These are phyloP conservation scores for Jacana jacana DNA, from an alignment of 2,113 vertebrate species.

Conservation along the genomic window DNA sequence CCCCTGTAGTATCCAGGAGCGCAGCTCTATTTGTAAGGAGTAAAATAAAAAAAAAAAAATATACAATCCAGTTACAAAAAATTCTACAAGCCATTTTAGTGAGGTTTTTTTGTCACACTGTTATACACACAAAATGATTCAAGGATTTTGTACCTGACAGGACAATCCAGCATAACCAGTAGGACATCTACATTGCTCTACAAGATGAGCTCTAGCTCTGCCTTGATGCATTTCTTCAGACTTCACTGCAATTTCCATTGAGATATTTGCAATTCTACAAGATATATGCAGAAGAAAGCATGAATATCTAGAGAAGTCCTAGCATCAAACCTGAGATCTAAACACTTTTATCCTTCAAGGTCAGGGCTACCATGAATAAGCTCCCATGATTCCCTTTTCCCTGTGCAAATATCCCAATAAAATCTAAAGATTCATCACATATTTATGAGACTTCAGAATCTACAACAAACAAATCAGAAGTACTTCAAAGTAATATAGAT, in stretches of 20 bases:
- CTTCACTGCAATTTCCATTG: constrained; percentile 84
- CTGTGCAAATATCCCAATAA: neutral
- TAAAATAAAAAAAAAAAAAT: neutral
- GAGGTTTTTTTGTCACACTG: neutral
- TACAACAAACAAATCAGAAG: neutral
- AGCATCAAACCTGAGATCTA: neutral
- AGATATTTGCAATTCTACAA: constrained; percentile 88
- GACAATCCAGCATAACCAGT: constrained; percentile 86
- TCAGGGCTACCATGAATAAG: neutral
- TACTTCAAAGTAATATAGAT: neutral
- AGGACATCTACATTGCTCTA: constrained; percentile 91
- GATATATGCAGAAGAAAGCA: neutral
- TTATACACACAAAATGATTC: neutral
- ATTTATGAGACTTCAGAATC: neutral
- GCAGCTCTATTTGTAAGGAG: constrained; percentile 77
- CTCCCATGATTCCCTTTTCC: neutral
- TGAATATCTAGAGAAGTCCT: neutral
- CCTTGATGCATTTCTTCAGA: constrained; percentile 52
- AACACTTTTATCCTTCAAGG: neutral
- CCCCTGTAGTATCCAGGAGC: constrained; percentile 83
- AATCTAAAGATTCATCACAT: neutral
- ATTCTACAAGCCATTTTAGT: neutral
- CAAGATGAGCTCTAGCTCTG: constrained; percentile 62
- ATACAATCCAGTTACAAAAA: neutral
- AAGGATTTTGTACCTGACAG: constrained; percentile 84